Conservation (phyloP, 1,140 invertebrate species). For the Ceratitis capitata region DNA sequence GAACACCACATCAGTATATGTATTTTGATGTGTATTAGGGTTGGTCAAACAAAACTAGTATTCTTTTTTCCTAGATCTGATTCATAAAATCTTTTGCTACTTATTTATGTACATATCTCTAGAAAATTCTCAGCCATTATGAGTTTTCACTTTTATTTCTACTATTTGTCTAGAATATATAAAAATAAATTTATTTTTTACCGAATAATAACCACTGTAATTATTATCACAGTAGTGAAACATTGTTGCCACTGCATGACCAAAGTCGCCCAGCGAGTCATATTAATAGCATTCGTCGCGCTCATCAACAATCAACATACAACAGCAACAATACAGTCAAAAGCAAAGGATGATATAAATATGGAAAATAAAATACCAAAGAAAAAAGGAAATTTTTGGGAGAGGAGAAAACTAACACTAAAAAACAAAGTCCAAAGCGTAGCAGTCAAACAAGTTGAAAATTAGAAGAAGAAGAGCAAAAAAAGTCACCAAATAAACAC, state of each 20-base stretch:
- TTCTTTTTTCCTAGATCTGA: too few relatives aligned
- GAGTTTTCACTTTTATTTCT: too few relatives aligned
- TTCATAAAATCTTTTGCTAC: too few relatives aligned
- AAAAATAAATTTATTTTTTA: not conserved
- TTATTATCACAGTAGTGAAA: not conserved
- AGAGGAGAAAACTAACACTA: not conserved
- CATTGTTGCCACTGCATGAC: not conserved
- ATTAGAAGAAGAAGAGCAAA: not conserved
- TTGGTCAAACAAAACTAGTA: too few relatives aligned
- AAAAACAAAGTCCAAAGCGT: not conserved
- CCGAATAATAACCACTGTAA: not conserved
- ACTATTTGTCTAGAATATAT: too few relatives aligned
- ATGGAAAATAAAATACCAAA: too few relatives aligned
- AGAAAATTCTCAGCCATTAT: too few relatives aligned
- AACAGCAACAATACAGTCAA: not conserved
- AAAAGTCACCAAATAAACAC: not conserved
- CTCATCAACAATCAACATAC: not conserved
- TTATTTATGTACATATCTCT: too few relatives aligned
- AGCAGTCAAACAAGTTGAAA: not conserved
- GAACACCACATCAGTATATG: too few relatives aligned
- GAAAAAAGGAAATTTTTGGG: not conserved
- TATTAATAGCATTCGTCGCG: not conserved
- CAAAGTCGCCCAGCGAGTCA: not conserved
- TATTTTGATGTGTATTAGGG: too few relatives aligned
- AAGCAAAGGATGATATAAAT: not conserved